Evolutionary conservation across 1,140 invertebrate genomes (phyloP), one percentile per base, ranked within the genome.

Genomic region (Ooceraea biroi): DNA sequence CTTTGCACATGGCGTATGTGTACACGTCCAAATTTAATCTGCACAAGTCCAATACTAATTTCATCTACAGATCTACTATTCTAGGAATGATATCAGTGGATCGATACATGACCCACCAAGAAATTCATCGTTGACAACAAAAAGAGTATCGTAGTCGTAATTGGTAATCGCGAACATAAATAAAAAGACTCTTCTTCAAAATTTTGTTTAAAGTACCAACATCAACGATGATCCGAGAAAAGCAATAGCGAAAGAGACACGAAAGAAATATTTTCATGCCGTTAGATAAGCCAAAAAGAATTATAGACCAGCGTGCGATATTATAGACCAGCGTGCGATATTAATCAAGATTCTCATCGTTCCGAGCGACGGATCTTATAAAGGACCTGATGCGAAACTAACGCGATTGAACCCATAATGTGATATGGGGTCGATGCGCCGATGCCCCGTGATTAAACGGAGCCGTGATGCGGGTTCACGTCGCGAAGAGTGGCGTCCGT

Each of bases 1-100:
- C 36, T 58, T 10, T n/a, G 36, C 36, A 36, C 36, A 36, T 7
- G 7, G 36, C 7, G n/a, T n/a, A n/a, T n/a, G n/a, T n/a, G n/a
- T n/a, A n/a, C n/a, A n/a, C n/a, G 7, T 30, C 11, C 22, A 36
- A 80, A 80, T 80, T 80, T 71, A 65, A 69, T 36, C n/a, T 58
- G 44, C 36, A n/a, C 10, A 57, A 11, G 36, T 30, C 14, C 63
- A 19, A 57, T 27, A 69, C 48, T 69, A 80, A 71, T 80, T 80
- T 68, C 69, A 80, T 80, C 50, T 36, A 71, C 63, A 57, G 14
- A 50, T 50, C 57, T 25, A 50, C 27, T 27, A 30, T n/a, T 22
- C 22, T 12, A 46, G 52, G 55, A 69, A 65, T 36, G 30, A 22
- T 36, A 27, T 41, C 17, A 11, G 7, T 27, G 27, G 19, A 17